A percentile compares a stretch with the other conserved stretches of the same genome.
Conservation (phyloP, 1,140 invertebrate genomes). For the Pachyrhynchus sulphureomaculatus region DNA sequence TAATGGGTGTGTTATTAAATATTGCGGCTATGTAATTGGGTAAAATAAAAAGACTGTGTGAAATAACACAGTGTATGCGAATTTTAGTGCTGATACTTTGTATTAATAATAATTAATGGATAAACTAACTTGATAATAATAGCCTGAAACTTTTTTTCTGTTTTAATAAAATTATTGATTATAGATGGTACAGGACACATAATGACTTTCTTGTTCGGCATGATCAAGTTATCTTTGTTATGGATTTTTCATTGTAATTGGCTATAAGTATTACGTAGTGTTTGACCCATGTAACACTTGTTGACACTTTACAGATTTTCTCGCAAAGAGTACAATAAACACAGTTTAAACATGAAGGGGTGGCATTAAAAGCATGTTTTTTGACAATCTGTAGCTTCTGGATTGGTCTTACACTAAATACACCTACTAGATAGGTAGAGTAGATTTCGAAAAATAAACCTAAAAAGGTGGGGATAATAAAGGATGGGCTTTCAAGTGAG, state of each 20-base stretch:
- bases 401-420: too few species aligned
- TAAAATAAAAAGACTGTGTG: slow-evolving; percentile 34
- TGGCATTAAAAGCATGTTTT: too few species aligned
- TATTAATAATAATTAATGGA: slow-evolving; percentile 14
- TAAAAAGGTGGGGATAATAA: too few species aligned
- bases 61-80: slow-evolving; percentile 36
- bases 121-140: slow-evolving; percentile 19
- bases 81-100: slow-evolving; percentile 7
- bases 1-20: slow-evolving; percentile 40
- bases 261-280: too few species aligned
- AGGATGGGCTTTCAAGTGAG: too few species aligned
- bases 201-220: slow-evolving; percentile 6
- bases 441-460: too few species aligned
- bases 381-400: too few species aligned
- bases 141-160: not conserved
- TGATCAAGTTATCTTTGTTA: slow-evolving; percentile 12
- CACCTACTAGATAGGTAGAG: too few species aligned
- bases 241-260: not conserved
- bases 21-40: slow-evolving; percentile 36
- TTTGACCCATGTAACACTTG: too few species aligned
- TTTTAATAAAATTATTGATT: slow-evolving; percentile 14
- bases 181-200: not conserved
- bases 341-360: too few species aligned
- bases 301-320: too few species aligned
- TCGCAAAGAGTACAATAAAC: too few species aligned